Percentiles rank a stretch among this genome's conserved stretches.
Conservation (phyloP, 2,888 invertebrate genomes). For the Megaustenia siamemsis region DNA sequence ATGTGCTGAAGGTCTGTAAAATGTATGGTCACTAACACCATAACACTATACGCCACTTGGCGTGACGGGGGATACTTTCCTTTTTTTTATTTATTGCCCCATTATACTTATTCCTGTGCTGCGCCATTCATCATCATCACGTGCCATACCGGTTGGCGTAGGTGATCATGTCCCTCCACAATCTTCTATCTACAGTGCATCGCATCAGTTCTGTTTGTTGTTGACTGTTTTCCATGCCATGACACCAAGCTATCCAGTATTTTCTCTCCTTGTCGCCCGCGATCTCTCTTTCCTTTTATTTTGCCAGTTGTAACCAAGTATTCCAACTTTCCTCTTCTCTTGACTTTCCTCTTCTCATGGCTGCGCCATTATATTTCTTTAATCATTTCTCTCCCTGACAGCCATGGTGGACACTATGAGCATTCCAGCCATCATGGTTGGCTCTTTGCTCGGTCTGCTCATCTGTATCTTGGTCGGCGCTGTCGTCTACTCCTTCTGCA, state of each 20-base stretch:
- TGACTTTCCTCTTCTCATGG: neutral
- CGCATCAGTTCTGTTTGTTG: neutral
- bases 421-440: slow-evolving; percentile 48
- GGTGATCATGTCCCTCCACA: too few relatives aligned
- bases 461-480: slow-evolving; percentile 47
- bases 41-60: too few relatives aligned
- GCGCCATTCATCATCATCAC: too few relatives aligned
- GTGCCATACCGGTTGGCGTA: too few relatives aligned
- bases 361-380: neutral
- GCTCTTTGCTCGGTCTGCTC: slow-evolving; percentile 47
- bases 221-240: neutral
- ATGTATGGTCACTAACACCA: too few relatives aligned
- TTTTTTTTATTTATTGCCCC: too few relatives aligned
- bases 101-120: too few relatives aligned
- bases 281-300: neutral
- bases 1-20: too few relatives aligned
- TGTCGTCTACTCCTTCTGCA: slow-evolving; percentile 41
- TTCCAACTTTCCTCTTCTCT: neutral
- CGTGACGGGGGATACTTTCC: too few relatives aligned
- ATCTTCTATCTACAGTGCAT: too few relatives aligned
- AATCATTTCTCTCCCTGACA: neutral
- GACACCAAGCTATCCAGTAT: neutral
- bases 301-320: neutral
- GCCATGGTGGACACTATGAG: slow-evolving; percentile 47
- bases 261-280: neutral